A percentile compares a stretch with the other conserved stretches of the same genome.
These are phyloP conservation scores for Brachionus manjavacas DNA, from an alignment of 1,140 invertebrate species.

Conservation along the genomic window DNA sequence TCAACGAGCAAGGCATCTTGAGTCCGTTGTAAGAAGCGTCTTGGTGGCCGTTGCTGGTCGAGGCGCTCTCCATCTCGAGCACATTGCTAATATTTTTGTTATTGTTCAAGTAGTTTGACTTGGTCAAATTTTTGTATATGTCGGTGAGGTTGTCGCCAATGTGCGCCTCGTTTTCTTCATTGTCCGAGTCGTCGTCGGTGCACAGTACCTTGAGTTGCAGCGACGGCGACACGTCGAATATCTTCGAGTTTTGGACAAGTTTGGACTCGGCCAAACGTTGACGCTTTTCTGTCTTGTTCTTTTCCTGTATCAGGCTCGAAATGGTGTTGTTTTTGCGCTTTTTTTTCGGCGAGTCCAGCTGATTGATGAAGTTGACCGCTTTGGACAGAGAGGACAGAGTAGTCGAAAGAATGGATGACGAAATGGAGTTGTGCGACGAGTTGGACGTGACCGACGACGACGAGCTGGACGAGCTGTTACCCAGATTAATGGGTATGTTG, in stretches of 20 bases:
- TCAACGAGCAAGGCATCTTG: not conserved
- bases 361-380: constrained; percentile 21
- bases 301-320: not conserved
- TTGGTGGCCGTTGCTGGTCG: not conserved
- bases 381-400: constrained; percentile 12
- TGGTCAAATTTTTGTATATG: constrained; percentile 33
- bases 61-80: not conserved
- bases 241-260: not conserved
- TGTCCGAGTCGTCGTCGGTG: constrained; percentile 17
- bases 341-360: constrained; percentile 14
- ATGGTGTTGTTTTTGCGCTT: constrained; percentile 25
- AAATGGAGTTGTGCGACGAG: not conserved
- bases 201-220: constrained; percentile 14
- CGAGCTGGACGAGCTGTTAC: not conserved
- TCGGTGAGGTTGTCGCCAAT: constrained; percentile 13
- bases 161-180: not conserved
- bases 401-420: constrained; percentile 1
- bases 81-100: constrained; percentile 29
- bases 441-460: not conserved
- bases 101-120: constrained; percentile 5
- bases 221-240: not conserved
- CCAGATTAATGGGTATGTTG: constrained; percentile 15
- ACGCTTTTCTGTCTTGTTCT: constrained; percentile 1
- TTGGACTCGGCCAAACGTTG: not conserved
- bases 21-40: not conserved